Evolutionary conservation across 2,113 vertebrate genomes (phyloP).

Genomic region (Lophotis ruficrista): DNA sequence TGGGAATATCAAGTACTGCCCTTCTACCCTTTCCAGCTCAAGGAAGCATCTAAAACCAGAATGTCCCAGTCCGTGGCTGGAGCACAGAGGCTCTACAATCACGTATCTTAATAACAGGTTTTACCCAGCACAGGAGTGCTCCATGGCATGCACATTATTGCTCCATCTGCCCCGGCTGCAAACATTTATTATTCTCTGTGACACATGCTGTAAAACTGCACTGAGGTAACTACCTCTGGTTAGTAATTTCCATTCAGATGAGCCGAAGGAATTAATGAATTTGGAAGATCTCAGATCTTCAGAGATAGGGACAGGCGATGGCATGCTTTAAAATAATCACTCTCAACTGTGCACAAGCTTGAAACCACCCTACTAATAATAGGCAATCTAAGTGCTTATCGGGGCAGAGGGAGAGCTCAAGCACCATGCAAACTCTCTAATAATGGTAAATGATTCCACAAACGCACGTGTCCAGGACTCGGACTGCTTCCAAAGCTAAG

Average conservation of each 20-base stretch:
- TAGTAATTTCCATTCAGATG: conserved; percentile 59
- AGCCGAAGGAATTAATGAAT: conserved; percentile 63
- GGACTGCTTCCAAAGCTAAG: conserved; percentile 48
- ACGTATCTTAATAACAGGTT: background rate
- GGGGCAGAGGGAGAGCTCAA: conserved; percentile 42
- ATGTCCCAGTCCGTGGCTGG: background rate
- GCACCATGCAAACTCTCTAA: conserved; percentile 52
- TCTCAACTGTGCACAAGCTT: conserved; percentile 21
- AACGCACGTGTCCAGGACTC: conserved; percentile 35
- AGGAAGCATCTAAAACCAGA: conserved; percentile 11
- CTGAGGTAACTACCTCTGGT: background rate
- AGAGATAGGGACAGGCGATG: conserved; percentile 42
- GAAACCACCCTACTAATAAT: conserved; percentile 14
- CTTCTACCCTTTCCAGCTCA: background rate
- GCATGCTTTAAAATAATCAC: conserved; percentile 47
- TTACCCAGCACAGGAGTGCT: conserved; percentile 20
- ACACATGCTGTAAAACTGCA: conserved; percentile 53
- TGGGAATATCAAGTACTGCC: background rate
- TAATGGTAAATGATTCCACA: conserved; percentile 62
- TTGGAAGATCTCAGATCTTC: conserved; percentile 51
- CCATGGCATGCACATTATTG: background rate
- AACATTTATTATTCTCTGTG: conserved; percentile 48
- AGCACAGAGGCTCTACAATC: background rate
- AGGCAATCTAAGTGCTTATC: conserved; percentile 15
- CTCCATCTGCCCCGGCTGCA: conserved; percentile 48